Evolutionary conservation across 2,888 invertebrate genomes (phyloP).

Genomic region (Mythimna ferrago): DNA sequence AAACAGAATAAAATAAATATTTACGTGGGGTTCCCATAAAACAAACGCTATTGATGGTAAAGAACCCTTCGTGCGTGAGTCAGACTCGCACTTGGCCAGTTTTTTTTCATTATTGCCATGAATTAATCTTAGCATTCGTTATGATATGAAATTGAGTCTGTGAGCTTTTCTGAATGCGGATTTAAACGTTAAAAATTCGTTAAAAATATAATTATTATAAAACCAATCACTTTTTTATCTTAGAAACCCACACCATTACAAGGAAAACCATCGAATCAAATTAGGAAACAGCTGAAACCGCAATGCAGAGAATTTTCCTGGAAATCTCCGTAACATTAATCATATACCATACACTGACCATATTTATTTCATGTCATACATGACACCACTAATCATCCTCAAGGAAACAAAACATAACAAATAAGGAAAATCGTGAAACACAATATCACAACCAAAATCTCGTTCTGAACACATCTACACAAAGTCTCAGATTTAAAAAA

Average conservation of each 20-base stretch:
- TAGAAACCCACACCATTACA: not conserved
- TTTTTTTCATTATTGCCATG: not conserved
- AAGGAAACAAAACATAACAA: not conserved
- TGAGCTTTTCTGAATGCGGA: too few relatives aligned
- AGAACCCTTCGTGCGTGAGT: too few relatives aligned
- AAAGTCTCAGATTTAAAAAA: too few relatives aligned
- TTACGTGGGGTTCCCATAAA: too few relatives aligned
- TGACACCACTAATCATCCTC: not conserved
- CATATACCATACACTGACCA: slow-evolving; percentile 2
- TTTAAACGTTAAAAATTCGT: not conserved
- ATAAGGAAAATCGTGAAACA: slow-evolving; percentile 12
- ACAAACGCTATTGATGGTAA: too few relatives aligned
- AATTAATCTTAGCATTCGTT: too few relatives aligned
- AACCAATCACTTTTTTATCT: not conserved
- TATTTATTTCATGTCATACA: not conserved
- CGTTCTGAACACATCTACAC: too few relatives aligned
- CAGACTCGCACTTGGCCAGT: too few relatives aligned
- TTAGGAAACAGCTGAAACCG: not conserved
- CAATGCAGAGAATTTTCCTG: slow-evolving; percentile 12
- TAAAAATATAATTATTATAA: not conserved
- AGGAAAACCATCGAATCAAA: not conserved
- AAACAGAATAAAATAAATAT: too few relatives aligned
- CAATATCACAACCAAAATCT: not conserved
- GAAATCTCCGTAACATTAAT: slow-evolving; percentile 1
- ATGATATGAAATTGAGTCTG: too few relatives aligned